Evolutionary conservation across 35 echinoderm and acorn worm genomes (phyloP).

Genomic region (Lytechinus variegatus): DNA sequence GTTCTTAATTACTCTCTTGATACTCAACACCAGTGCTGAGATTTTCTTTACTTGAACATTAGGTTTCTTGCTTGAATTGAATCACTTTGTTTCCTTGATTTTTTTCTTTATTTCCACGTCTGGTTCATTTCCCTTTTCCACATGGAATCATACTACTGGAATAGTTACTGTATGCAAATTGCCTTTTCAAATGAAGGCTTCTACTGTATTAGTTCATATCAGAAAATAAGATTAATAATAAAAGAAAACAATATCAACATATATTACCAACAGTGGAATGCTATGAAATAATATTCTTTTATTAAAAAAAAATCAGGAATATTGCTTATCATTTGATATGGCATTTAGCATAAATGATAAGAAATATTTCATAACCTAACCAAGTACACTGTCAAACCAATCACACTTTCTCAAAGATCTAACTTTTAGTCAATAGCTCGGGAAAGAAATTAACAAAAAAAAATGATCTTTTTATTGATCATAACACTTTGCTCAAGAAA

Average conservation of each 20-base stretch:
- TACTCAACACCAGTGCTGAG: neutral
- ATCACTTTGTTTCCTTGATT: neutral
- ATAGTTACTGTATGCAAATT: neutral
- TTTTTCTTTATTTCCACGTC: neutral
- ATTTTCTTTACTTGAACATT: neutral
- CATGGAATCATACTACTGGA: neutral
- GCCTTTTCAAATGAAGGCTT: neutral
- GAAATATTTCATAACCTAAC: neutral
- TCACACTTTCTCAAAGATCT: neutral
- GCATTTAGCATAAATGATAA: neutral
- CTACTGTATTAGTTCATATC: too few relatives aligned
- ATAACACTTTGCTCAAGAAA: neutral
- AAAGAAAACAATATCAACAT: neutral
- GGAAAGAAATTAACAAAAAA: neutral
- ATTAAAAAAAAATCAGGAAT: neutral
- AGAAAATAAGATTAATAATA: neutral
- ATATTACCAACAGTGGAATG: neutral
- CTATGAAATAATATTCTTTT: neutral
- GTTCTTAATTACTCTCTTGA: neutral
- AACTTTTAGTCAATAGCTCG: neutral
- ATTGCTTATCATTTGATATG: neutral
- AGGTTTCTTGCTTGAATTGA: neutral
- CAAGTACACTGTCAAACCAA: neutral
- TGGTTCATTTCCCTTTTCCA: constrained; percentile 2
- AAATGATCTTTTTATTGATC: neutral